Conservation (phyloP, 2,113 vertebrate genomes). For the Aythya baeri region DNA sequence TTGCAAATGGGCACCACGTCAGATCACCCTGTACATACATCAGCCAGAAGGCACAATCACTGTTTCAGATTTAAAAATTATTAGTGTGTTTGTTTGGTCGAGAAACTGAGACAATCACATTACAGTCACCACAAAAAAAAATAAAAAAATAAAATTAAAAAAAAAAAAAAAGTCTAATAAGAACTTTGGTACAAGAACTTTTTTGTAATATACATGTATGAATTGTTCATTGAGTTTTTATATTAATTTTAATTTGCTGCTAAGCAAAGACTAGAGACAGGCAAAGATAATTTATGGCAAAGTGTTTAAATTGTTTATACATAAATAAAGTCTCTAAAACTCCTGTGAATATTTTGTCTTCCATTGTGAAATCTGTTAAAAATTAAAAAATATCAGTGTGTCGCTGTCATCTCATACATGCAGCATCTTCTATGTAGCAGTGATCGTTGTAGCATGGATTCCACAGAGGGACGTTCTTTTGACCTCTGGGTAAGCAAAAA, state of each 20-base stretch:
- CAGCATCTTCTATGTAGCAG: background rate
- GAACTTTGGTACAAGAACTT: slow-evolving; percentile 91
- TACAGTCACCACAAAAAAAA: slow-evolving; percentile 87
- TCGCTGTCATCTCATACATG: background rate
- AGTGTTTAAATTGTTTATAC: slow-evolving; percentile 99
- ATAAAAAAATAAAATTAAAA: slow-evolving; percentile 79
- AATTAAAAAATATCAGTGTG: background rate
- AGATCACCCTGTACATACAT: slow-evolving; percentile 93
- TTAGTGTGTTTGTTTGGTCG: slow-evolving; percentile 95
- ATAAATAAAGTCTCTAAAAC: slow-evolving; percentile 99
- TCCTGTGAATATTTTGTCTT: slow-evolving; percentile 94
- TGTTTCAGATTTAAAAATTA: slow-evolving; percentile 89
- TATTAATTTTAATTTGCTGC: slow-evolving; percentile 98
- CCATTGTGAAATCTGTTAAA: slow-evolving; percentile 71
- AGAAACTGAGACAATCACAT: slow-evolving; percentile 99
- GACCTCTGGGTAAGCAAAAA: background rate
- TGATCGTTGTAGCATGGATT: background rate
- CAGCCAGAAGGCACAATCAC: slow-evolving; percentile 88
- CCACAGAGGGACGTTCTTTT: background rate
- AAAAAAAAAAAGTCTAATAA: slow-evolving; percentile 87
- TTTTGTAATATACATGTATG: slow-evolving; percentile 99
- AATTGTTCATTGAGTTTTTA: slow-evolving; percentile 99
- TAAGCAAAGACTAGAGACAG: slow-evolving; percentile 99
- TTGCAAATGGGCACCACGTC: slow-evolving; percentile 98
- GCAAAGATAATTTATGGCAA: slow-evolving; percentile 99